Conservation (phyloP, 1,140 invertebrate species). For the Rhizoglyphus robini region DNA sequence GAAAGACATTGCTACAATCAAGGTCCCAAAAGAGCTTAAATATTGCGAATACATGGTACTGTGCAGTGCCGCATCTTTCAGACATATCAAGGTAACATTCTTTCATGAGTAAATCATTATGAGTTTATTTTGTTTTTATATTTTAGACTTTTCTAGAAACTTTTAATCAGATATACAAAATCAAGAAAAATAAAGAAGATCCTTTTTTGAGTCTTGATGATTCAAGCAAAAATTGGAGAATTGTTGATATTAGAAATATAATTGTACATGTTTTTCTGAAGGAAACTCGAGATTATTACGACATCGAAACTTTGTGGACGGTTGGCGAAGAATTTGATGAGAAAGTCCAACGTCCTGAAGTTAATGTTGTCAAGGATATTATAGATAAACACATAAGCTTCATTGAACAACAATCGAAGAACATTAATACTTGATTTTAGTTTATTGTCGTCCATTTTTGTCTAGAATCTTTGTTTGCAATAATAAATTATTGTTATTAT, state of each 20-base stretch:
- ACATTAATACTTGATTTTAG: neutral
- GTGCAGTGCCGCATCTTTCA: slow-evolving; percentile 52
- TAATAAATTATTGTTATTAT: neutral
- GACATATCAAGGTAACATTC: slow-evolving; percentile 46
- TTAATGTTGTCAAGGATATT: slow-evolving; percentile 12
- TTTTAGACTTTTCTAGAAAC: slow-evolving; percentile 51
- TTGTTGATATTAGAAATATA: slow-evolving; percentile 76
- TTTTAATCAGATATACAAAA: slow-evolving; percentile 49
- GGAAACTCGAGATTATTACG: slow-evolving; percentile 53
- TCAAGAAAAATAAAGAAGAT: slow-evolving; percentile 43
- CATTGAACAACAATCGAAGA: neutral
- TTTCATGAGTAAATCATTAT: neutral
- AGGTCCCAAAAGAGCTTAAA: slow-evolving; percentile 52
- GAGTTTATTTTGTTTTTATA: neutral
- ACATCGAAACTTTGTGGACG: slow-evolving; percentile 79
- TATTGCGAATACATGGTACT: slow-evolving; percentile 73
- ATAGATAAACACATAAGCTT: slow-evolving; percentile 24
- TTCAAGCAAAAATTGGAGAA: slow-evolving; percentile 62
- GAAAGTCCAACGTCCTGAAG: slow-evolving; percentile 11
- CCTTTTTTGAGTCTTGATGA: slow-evolving; percentile 57
- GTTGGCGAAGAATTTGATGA: slow-evolving; percentile 62
- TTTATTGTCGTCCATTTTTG: too few relatives aligned
- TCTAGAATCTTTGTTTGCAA: neutral
- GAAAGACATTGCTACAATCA: slow-evolving; percentile 61
- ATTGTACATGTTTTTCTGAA: slow-evolving; percentile 70